Evolutionary conservation across 2,888 invertebrate genomes (phyloP).

Genomic region (Conops quadrifasciatus): DNA sequence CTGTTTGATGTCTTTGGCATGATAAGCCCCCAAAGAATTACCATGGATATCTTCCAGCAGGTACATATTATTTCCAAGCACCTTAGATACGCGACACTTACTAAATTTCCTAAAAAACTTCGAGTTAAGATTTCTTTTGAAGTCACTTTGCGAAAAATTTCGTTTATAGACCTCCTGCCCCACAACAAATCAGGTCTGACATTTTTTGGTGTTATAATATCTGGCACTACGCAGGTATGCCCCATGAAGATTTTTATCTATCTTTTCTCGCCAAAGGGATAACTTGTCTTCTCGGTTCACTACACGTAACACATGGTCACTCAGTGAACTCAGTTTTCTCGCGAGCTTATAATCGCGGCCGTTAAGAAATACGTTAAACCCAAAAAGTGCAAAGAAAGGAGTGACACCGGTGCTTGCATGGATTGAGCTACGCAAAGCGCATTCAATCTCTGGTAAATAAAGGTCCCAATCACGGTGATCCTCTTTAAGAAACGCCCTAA

Average conservation of each 20-base stretch:
- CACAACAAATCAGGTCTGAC: not conserved
- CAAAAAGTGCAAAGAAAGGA: slow-evolving; percentile 29
- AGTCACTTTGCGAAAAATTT: slow-evolving; percentile 14
- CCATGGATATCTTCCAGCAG: not conserved
- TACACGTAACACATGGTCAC: slow-evolving; percentile 1
- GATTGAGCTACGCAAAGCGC: slow-evolving; percentile 29
- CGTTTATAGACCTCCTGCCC: slow-evolving; percentile 9
- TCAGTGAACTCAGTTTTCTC: slow-evolving; percentile 20
- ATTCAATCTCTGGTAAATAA: slow-evolving; percentile 31
- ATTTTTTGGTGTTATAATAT: not conserved
- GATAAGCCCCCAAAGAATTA: not conserved
- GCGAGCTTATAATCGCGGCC: slow-evolving; percentile 27
- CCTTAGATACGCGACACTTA: slow-evolving; percentile 2
- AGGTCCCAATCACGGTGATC: slow-evolving; percentile 39
- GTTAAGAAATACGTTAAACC: slow-evolving; percentile 23
- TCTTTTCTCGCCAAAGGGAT: not conserved
- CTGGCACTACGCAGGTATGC: slow-evolving; percentile 20
- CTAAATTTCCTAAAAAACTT: slow-evolving; percentile 14
- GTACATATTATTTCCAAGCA: slow-evolving; percentile 16
- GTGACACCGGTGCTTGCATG: slow-evolving; percentile 29
- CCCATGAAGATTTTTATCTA: not conserved
- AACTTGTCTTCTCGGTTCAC: slow-evolving; percentile 2
- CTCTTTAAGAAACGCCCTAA: too few species aligned
- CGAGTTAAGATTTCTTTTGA: slow-evolving; percentile 18
- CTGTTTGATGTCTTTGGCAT: too few species aligned